A percentile compares a stretch with the other conserved stretches of the same genome.
Evolutionary conservation across 2,113 vertebrate species (phyloP).

Genomic region (Thomomys bottae): DNA sequence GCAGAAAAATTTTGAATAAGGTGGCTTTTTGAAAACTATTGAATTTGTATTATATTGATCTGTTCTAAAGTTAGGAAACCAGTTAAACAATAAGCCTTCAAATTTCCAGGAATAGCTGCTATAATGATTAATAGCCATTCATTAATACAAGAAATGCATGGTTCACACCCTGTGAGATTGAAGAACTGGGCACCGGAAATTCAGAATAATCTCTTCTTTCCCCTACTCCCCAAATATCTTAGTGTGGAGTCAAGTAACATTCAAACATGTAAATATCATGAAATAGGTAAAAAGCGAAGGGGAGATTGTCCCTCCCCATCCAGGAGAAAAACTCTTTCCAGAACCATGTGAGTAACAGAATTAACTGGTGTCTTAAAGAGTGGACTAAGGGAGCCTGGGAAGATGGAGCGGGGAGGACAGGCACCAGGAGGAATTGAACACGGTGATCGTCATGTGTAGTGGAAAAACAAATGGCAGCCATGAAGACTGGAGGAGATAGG

Average conservation of each 20-base stretch:
- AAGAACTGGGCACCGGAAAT: neutral
- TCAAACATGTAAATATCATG: neutral
- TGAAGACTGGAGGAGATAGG: neutral
- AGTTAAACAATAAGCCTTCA: neutral
- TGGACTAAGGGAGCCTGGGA: no score
- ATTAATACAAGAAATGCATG: neutral
- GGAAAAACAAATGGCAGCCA: neutral
- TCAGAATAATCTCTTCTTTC: neutral
- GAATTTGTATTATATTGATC: slow-evolving; percentile 11
- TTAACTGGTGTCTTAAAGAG: neutral
- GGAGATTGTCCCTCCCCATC: neutral
- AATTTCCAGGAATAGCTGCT: neutral
- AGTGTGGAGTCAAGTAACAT: neutral
- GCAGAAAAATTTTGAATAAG: slow-evolving; percentile 5
- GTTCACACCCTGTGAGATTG: slow-evolving; percentile 6
- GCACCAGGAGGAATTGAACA: neutral
- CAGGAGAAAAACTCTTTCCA: neutral
- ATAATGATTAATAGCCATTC: slow-evolving; percentile 11
- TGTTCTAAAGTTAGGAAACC: slow-evolving; percentile 42
- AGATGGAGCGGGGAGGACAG: neutral
- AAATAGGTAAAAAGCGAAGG: neutral
- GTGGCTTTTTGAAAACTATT: neutral
- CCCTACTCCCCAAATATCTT: neutral
- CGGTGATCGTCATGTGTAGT: neutral
- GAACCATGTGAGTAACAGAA: neutral